Percentiles rank a stretch among this genome's conserved stretches.
Conservation (phyloP, 2,888 invertebrate genomes). For the Unio pictorum region DNA sequence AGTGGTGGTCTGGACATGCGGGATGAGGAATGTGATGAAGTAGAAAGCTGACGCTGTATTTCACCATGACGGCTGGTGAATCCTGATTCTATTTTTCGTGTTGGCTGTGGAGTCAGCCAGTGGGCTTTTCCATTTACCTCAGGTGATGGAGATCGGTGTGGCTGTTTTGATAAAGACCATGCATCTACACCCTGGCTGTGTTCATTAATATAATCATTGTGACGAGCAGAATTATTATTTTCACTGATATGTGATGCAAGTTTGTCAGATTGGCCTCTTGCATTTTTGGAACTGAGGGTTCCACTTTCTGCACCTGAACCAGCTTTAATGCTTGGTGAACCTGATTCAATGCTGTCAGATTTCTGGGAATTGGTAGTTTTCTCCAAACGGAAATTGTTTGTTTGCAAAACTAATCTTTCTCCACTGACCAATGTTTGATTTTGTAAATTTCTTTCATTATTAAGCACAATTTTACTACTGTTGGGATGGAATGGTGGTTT, state of each 20-base stretch:
- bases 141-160: constrained; percentile 24
- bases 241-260: constrained; percentile 12
- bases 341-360: too few relatives aligned
- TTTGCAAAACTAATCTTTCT: too few relatives aligned
- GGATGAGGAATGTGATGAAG: constrained; percentile 5
- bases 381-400: too few relatives aligned
- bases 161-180: constrained; percentile 28
- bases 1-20: constrained; percentile 9
- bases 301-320: constrained; percentile 2
- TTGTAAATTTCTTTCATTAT: too few relatives aligned
- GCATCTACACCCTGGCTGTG: constrained; percentile 11
- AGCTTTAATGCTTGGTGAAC: not conserved
- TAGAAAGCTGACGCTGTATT: constrained; percentile 30
- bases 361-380: too few relatives aligned
- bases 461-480: too few relatives aligned
- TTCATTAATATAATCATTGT: constrained; percentile 12
- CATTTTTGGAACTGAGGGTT: not conserved
- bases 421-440: too few relatives aligned
- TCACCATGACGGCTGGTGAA: constrained; percentile 2
- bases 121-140: constrained; percentile 13
- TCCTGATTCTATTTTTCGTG: constrained; percentile 29
- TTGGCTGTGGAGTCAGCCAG: constrained; percentile 51
- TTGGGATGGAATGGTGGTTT: too few relatives aligned
- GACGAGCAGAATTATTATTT: constrained; percentile 6
- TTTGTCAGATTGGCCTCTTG: constrained; percentile 12